Conservation (phyloP, 2,797 vertebrate genomes). For the Anabas testudineus region DNA sequence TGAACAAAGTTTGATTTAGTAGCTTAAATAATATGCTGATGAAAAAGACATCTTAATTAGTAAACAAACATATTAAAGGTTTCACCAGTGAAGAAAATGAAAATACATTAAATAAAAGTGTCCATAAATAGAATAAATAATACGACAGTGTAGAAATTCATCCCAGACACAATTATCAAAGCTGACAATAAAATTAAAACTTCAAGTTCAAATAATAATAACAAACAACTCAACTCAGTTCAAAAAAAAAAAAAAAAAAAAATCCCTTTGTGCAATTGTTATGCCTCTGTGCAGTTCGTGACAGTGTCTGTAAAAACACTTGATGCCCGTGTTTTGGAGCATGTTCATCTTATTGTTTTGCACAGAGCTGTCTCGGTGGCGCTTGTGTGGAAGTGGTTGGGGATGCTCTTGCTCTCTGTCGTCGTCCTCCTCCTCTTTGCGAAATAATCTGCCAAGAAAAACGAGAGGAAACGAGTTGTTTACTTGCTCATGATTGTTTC, state of each 20-base stretch:
- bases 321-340: background rate
- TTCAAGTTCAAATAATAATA: too few relatives aligned
- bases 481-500: background rate
- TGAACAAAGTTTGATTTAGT: too few relatives aligned
- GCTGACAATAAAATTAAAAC: background rate
- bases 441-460: constrained; percentile 86
- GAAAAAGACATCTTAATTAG: background rate
- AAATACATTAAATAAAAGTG: constrained; percentile 48
- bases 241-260: constrained; percentile 21
- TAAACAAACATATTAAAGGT: background rate
- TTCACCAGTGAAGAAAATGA: background rate
- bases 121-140: constrained; percentile 71
- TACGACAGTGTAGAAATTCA: constrained; percentile 5
- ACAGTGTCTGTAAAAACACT: background rate
- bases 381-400: constrained; percentile 49
- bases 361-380: constrained; percentile 83
- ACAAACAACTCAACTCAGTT: too few relatives aligned
- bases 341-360: constrained; percentile 86
- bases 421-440: constrained; percentile 84
- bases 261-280: background rate
- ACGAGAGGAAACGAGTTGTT: background rate
- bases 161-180: background rate
- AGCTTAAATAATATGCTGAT: background rate
- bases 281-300: background rate
- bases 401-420: constrained; percentile 68